Base-by-base conservation (phyloP, 2,797 vertebrate species). In the Tiaroga cobitis region DNA sequence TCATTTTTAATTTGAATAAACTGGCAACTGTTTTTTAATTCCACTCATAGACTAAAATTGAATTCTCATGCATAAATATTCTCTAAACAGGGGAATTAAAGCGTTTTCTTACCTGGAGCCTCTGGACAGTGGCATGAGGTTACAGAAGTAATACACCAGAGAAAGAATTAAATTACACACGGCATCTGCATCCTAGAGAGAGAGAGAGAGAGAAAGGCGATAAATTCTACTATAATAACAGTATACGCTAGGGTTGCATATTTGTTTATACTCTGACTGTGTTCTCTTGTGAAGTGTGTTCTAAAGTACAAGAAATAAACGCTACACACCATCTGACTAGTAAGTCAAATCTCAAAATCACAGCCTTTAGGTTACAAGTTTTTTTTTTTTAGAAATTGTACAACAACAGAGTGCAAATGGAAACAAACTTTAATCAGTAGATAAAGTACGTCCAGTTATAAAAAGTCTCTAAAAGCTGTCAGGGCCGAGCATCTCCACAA, bases 121-220 rank as follows among this genome's bases (percentile, higher is more conserved):
- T 93, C 97, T 96, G 89, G 98, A 99, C 61, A 99, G 97, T 5
- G 98, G 98, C 97, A 99, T 98, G 93, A 99, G 96, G 90, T 99
- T 99, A 92, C 98, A 99, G 94, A 99, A 99, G 94, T 99, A 99
- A 93, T 99, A 99, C 88, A 99, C 96, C 93, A 99, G 91, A 6
- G 98, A 99, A 73, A 99, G 95, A 91, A 99, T 97, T 86, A 99
- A 93, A 91, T 99, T 98, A 92, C 98, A 98, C 89, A 99, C 96
- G 6, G 97, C 97, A 88, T 99, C 98, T 54, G 97, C 96, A 87
- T 99, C 98, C 98, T 99, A 80, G 63, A 84, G 9, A 83, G 65
- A 73, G 19, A 79, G 4, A 51, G 72, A 74, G 29, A 29, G 29
- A 37, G 5, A 37, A 51, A 21, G n/a, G 24, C 39, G 26, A 43